Percentiles rank a stretch among this genome's conserved stretches.
Conservation (phyloP, 2,113 vertebrate genomes). For the Oryzias celebensis region DNA sequence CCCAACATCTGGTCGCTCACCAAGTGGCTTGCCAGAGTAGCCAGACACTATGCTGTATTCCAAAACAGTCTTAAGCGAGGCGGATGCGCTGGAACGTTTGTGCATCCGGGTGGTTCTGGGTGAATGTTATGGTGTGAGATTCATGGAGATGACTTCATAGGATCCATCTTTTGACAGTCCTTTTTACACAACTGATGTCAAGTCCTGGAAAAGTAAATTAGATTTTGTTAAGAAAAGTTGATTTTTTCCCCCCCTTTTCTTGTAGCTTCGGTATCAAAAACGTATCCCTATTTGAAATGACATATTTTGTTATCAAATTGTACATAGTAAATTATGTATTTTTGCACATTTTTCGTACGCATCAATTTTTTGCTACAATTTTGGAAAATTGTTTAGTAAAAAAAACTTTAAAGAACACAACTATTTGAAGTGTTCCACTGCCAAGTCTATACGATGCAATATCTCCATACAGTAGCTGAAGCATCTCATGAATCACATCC, state of each 20-base stretch:
- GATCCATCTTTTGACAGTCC: slow-evolving; percentile 74
- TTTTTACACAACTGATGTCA: slow-evolving; percentile 83
- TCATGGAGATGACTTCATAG: slow-evolving; percentile 66
- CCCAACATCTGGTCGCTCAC: slow-evolving; percentile 23
- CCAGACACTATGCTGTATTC: slow-evolving; percentile 42
- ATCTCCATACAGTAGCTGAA: slow-evolving; percentile 76
- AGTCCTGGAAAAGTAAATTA: slow-evolving; percentile 55
- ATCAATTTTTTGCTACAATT: slow-evolving; percentile 94
- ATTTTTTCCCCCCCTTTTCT: slow-evolving; percentile 60
- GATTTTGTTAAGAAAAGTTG: slow-evolving; percentile 70
- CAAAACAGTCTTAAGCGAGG: slow-evolving; percentile 65
- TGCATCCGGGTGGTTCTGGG: slow-evolving; percentile 24
- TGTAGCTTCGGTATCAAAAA: slow-evolving; percentile 81
- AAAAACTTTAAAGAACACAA: slow-evolving; percentile 84
- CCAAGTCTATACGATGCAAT: slow-evolving; percentile 93
- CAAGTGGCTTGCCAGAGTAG: slow-evolving; percentile 27
- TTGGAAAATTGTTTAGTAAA: slow-evolving; percentile 91
- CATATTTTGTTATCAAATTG: slow-evolving; percentile 99
- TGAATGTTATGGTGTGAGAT: slow-evolving; percentile 53
- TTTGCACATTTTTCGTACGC: slow-evolving; percentile 99
- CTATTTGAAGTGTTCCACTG: slow-evolving; percentile 99
- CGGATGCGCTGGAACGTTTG: slow-evolving; percentile 39
- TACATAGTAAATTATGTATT: slow-evolving; percentile 99
- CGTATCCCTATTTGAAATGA: slow-evolving; percentile 96
- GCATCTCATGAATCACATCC: slow-evolving; percentile 73